A percentile compares a stretch with the other conserved stretches of the same genome.
phyloP scores from a whole-genome alignment of 1,140 invertebrate genomes.

The Melanaphis sacchari region DNA sequence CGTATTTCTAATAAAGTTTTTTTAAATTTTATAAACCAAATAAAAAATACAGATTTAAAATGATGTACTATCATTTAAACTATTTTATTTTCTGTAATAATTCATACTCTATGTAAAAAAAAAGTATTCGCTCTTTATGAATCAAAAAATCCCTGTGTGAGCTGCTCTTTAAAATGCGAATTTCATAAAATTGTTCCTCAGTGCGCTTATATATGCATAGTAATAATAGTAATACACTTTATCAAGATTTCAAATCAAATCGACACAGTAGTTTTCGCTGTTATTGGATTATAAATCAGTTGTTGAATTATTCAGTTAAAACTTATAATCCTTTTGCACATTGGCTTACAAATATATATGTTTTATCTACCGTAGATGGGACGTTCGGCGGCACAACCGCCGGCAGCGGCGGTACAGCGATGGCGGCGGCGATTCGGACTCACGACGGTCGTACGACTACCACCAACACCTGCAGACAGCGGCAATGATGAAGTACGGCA shows the following conservation, averaged over 20 bases:
- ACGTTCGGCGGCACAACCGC: not conserved
- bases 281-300: not conserved
- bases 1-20: too few relatives aligned
- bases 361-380: not conserved
- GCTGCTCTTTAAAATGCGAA: too few relatives aligned
- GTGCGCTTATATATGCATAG: too few relatives aligned
- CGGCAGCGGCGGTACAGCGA: slow-evolving; percentile 7
- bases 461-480: not conserved
- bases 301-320: too few relatives aligned
- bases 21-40: too few relatives aligned
- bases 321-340: too few relatives aligned
- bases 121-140: too few relatives aligned
- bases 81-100: too few relatives aligned
- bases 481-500: not conserved
- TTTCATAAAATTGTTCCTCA: not conserved
- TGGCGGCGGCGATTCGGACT: not conserved
- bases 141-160: too few relatives aligned
- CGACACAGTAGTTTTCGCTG: not conserved
- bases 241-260: not conserved
- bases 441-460: not conserved
- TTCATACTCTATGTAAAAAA: too few relatives aligned
- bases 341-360: not conserved
- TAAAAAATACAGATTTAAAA: too few relatives aligned
- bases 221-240: not conserved
- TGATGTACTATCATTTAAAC: too few relatives aligned